phyloP scores from a whole-genome alignment of 23 tunicate genomes.

The Corella eumyota region DNA sequence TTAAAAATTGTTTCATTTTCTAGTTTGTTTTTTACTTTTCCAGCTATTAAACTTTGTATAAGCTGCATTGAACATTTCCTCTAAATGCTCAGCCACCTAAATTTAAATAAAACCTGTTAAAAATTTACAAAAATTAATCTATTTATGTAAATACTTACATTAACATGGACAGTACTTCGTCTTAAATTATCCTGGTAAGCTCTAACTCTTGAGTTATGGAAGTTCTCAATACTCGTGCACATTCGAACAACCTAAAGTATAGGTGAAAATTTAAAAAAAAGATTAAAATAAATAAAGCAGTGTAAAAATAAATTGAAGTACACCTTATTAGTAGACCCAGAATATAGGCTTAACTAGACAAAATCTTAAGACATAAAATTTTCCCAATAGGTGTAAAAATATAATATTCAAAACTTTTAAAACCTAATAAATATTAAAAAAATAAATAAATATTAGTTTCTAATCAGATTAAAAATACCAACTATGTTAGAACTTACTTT shows the following conservation, averaged over 20 bases:
- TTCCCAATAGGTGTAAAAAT: no score
- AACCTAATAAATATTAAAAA: no score
- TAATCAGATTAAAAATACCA: no score
- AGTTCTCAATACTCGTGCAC: constrained; percentile 54
- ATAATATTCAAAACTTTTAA: no score
- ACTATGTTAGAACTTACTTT: constrained; percentile 39
- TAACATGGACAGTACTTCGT: constrained; percentile 37
- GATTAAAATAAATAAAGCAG: background rate
- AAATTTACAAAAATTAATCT: background rate
- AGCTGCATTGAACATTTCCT: constrained; percentile 59
- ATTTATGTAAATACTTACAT: constrained; percentile 21
- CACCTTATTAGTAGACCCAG: no score
- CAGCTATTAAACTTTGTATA: constrained; percentile 37
- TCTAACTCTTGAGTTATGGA: constrained; percentile 42
- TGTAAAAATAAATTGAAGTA: no score
- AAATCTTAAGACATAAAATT: no score
- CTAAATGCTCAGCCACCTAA: constrained; percentile 52
- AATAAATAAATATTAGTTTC: no score
- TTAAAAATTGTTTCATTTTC: no score
- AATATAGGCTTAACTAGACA: no score
- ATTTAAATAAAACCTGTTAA: constrained; percentile 1
- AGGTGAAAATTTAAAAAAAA: no score
- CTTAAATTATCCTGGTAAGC: constrained; percentile 40
- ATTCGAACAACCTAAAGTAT: constrained; percentile 41
- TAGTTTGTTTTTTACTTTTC: constrained; percentile 27